These are phyloP conservation scores for Keiferia lycopersicella DNA, from an alignment of 2,888 invertebrate genomes.

Conservation along the genomic window DNA sequence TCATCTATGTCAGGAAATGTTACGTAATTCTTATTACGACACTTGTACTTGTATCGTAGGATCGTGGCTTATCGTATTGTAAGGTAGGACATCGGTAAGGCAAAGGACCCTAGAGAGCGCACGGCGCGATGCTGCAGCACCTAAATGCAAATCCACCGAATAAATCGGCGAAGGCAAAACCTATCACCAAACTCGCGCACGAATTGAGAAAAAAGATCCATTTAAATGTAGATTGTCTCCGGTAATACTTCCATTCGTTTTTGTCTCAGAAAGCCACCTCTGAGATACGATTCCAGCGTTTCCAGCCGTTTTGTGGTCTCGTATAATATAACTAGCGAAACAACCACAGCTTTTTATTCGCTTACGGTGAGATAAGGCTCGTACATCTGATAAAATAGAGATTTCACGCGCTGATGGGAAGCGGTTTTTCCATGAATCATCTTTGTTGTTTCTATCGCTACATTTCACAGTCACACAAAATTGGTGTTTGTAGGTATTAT, in stretches of 20 bases:
- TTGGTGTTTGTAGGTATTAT: too few species aligned
- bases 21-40: too few species aligned
- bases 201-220: slow-evolving; percentile 79
- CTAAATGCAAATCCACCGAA: slow-evolving; percentile 71
- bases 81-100: too few species aligned
- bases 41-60: too few species aligned
- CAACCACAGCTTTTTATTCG: slow-evolving; percentile 40
- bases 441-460: too few species aligned
- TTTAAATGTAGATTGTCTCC: slow-evolving; percentile 80
- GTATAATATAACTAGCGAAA: slow-evolving; percentile 40
- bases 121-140: slow-evolving; percentile 33
- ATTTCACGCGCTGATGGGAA: too few species aligned
- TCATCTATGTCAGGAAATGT: too few species aligned
- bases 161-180: slow-evolving; percentile 75
- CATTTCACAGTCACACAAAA: too few species aligned
- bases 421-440: neutral
- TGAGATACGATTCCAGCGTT: slow-evolving; percentile 64
- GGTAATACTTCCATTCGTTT: slow-evolving; percentile 81
- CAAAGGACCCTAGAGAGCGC: neutral
- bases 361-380: slow-evolving; percentile 39
- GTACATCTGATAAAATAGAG: slow-evolving; percentile 35
- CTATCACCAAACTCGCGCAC: slow-evolving; percentile 75
- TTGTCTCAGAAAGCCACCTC: slow-evolving; percentile 67
- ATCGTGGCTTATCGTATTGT: too few species aligned
- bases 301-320: slow-evolving; percentile 60